A percentile compares a stretch with the other conserved stretches of the same genome.
Evolutionary conservation across 2,888 invertebrate species (phyloP).

Genomic region (Archips crataeganus): DNA sequence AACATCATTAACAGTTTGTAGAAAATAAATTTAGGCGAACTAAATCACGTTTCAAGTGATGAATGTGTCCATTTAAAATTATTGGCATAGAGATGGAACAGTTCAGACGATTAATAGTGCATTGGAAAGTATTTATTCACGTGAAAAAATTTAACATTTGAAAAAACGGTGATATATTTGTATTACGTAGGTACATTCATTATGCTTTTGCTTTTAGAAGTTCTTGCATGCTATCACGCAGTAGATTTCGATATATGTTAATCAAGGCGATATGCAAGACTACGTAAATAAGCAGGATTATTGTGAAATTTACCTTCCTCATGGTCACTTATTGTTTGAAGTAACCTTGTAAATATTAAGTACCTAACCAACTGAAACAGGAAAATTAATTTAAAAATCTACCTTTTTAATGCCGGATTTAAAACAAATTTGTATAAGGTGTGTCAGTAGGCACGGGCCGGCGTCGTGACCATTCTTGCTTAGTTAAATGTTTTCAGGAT

Average conservation of each 20-base stretch:
- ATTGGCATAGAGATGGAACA: conserved; percentile 37
- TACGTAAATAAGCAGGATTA: too few species aligned
- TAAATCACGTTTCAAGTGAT: conserved; percentile 35
- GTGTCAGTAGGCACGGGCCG: conserved; percentile 54
- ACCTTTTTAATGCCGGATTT: conserved; percentile 2
- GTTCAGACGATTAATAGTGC: conserved; percentile 34
- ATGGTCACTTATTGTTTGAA: not conserved
- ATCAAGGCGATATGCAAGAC: too few species aligned
- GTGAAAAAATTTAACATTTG: conserved; percentile 18
- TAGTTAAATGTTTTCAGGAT: conserved; percentile 78
- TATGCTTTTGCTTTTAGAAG: not conserved
- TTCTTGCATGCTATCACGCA: conserved; percentile 1
- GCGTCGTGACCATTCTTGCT: conserved; percentile 54
- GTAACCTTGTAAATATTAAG: not conserved
- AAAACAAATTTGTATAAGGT: conserved; percentile 28
- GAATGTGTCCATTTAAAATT: conserved; percentile 33
- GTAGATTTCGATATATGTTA: too few species aligned
- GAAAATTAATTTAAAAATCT: not conserved
- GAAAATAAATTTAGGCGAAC: conserved; percentile 12
- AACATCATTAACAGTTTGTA: conserved; percentile 1
- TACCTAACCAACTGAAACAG: not conserved
- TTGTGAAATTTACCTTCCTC: too few species aligned
- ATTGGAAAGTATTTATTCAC: conserved; percentile 38
- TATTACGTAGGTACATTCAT: not conserved
- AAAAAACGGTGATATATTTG: not conserved